Percentiles rank a stretch among this genome's conserved stretches.
Evolutionary conservation across 2,113 vertebrate genomes (phyloP).

Genomic region (Serinus canaria): DNA sequence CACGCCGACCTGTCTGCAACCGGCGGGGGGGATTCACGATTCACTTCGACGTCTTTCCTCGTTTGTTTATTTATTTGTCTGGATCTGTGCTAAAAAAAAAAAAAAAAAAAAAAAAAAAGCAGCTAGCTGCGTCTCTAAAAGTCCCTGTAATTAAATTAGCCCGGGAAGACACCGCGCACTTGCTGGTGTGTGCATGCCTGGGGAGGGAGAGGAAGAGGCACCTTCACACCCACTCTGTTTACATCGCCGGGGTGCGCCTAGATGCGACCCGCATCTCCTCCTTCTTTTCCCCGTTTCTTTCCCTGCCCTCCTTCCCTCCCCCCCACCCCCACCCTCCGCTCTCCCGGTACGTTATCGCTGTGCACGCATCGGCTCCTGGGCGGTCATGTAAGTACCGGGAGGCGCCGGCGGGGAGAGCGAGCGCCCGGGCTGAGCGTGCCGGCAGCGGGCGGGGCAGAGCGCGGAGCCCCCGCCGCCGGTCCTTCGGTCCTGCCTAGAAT

Average conservation of each 20-base stretch:
- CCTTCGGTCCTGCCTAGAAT: neutral
- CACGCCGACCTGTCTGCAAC: neutral
- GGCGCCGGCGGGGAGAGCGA: neutral
- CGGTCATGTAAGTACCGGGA: slow-evolving; percentile 45
- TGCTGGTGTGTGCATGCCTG: neutral
- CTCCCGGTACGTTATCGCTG: neutral
- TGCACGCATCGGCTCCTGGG: neutral
- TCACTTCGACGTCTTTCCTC: neutral
- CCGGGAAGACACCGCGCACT: neutral
- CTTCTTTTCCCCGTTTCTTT: neutral
- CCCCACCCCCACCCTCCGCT: rapidly evolving
- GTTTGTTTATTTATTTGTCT: neutral
- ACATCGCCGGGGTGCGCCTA: neutral
- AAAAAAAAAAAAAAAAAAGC: neutral
- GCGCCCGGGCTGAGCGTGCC: neutral
- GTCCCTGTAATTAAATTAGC: slow-evolving; percentile 12
- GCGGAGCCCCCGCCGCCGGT: neutral
- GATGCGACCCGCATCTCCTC: neutral
- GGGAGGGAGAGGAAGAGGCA: neutral
- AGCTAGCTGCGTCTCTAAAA: neutral
- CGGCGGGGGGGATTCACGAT: neutral
- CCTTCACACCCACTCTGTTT: neutral
- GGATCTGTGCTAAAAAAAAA: neutral
- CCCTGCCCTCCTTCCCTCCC: neutral
- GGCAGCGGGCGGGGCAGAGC: neutral